Conservation (phyloP, 2,888 invertebrate genomes). For the Congeria kusceri region DNA sequence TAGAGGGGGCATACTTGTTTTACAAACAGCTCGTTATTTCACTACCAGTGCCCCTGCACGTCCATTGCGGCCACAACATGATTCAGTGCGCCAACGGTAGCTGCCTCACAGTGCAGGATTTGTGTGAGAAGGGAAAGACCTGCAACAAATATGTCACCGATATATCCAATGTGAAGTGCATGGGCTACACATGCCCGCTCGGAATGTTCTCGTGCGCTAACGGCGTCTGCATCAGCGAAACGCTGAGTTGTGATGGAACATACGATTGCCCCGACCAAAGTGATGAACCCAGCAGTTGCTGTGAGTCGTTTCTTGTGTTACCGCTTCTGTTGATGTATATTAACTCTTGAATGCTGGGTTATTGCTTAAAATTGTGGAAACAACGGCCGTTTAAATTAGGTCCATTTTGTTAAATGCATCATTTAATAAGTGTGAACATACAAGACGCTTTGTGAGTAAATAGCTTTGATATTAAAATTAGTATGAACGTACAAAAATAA, state of each 20-base stretch:
- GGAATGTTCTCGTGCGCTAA: not conserved
- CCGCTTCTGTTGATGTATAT: too few species aligned
- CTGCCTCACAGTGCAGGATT: not conserved
- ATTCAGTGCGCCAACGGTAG: constrained; percentile 49
- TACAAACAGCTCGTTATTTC: not conserved
- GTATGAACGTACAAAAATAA: too few species aligned
- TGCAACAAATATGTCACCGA: not conserved
- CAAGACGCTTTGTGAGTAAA: too few species aligned
- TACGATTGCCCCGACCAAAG: constrained; percentile 79
- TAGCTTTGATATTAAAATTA: too few species aligned
- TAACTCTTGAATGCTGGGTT: not conserved
- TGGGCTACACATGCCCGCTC: not conserved
- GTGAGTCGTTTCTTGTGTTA: too few species aligned
- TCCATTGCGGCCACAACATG: not conserved
- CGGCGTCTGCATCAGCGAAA: constrained; percentile 76
- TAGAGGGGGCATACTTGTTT: too few species aligned
- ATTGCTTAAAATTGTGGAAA: not conserved
- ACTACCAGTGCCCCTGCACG: not conserved
- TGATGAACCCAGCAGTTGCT: constrained; percentile 79
- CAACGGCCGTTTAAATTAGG: too few species aligned
- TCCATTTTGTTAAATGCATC: too few species aligned
- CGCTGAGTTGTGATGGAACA: constrained; percentile 70
- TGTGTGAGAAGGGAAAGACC: not conserved
- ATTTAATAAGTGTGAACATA: too few species aligned
- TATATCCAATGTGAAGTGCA: not conserved